Evolutionary conservation across 2,797 vertebrate species (phyloP), one percentile per base, ranked within the genome.

Genomic region (Anguilla pacifica): DNA sequence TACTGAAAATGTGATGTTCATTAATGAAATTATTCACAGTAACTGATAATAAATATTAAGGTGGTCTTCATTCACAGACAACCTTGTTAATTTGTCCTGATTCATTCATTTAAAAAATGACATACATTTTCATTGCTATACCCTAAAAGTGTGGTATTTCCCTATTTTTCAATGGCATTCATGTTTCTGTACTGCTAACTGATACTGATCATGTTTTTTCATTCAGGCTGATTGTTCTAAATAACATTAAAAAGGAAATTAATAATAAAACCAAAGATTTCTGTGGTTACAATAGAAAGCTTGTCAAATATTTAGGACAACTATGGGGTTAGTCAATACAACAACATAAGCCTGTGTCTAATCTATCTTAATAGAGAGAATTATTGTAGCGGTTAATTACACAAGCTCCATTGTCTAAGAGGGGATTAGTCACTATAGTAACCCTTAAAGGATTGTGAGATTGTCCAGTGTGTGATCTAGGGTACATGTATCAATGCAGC

Each of bases 361-460:
- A 92, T 90, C 83, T 84, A 13, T 84, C 81, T 89, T 86, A 46
- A 91, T 90, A 61, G 51, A 87, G 67, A 90, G 89, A 89, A 91
- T 90, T 89, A 89, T 87, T 87, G 43, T 87, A 6, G 19, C 84
- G 90, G 83, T 89, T 91, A 89, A 93, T 91, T 90, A 92, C 91
- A 92, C 74, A 87, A 83, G n/a, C 88, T 17, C 84, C 85, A 91
- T 88, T 90, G 91, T 92, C 92, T 87, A 89, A 91, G 85, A 82
- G 83, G 85, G 88, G 92, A 94, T 94, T 92, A 92, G 89, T 93
- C 90, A 90, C 91, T 92, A 90, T 89, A 91, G 91, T 89, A 92
- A 91, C 90, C 88, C 90, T 90, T 89, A 83, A 88, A 89, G 86
- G 89, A 90, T 89, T 90, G 90, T 43, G 90, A 74, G 35, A 61